A percentile compares a stretch with the other conserved stretches of the same genome.
Evolutionary conservation across 2,888 invertebrate species (phyloP).

Genomic region (Campaea margaritaria): DNA sequence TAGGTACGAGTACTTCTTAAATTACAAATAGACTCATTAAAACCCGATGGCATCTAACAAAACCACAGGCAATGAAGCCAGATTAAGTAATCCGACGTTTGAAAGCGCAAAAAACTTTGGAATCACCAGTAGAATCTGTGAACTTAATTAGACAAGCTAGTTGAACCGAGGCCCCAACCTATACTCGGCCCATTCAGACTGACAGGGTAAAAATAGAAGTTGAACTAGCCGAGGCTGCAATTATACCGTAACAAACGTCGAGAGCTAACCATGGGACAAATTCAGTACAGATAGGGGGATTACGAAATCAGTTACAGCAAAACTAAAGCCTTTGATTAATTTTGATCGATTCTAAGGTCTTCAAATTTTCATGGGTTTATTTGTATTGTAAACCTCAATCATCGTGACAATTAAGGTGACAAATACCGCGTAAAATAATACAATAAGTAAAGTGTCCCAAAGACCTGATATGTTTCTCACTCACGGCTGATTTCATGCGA

Average conservation of each 20-base stretch:
- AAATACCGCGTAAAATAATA: too few relatives aligned
- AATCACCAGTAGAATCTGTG: conserved; percentile 49
- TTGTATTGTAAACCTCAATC: too few relatives aligned
- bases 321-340: too few relatives aligned
- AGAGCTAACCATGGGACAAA: too few relatives aligned
- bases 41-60: conserved; percentile 24
- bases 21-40: conserved; percentile 11
- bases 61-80: conserved; percentile 32
- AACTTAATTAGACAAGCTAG: conserved; percentile 63
- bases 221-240: conserved; percentile 40
- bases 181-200: conserved; percentile 68
- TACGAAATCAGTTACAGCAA: too few relatives aligned
- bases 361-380: too few relatives aligned
- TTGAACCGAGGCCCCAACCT: conserved; percentile 53
- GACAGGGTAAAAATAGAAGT: conserved; percentile 74
- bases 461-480: too few relatives aligned
- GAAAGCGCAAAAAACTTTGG: conserved; percentile 42
- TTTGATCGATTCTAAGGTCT: too few relatives aligned
- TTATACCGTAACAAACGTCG: conserved; percentile 56
- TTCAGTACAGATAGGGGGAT: too few relatives aligned
- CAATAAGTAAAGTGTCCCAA: too few relatives aligned
- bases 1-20: neutral
- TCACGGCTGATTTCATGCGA: too few relatives aligned
- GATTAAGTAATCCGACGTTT: conserved; percentile 33
- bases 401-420: too few relatives aligned